A percentile compares a stretch with the other conserved stretches of the same genome.
phyloP scores from a whole-genome alignment of 2,113 vertebrate genomes.

The Gorsachius goisagi region DNA sequence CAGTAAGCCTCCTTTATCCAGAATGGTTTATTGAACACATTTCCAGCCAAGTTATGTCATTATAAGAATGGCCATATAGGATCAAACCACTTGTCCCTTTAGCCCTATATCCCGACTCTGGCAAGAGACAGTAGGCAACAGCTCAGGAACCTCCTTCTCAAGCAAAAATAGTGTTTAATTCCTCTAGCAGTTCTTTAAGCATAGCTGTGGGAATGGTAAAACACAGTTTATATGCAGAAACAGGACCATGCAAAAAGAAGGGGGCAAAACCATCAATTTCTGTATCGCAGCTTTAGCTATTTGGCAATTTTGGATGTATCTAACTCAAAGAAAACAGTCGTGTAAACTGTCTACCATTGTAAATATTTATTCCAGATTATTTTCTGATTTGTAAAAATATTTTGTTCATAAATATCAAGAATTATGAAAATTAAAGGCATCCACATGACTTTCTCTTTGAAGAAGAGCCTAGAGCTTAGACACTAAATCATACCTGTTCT shows the following conservation, averaged over 20 bases:
- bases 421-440: neutral
- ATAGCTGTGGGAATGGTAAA: neutral
- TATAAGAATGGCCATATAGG: neutral
- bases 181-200: neutral
- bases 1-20: neutral
- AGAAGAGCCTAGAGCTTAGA: neutral
- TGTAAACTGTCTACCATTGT: neutral
- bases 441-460: neutral
- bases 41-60: neutral
- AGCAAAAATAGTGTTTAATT: neutral
- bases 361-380: neutral
- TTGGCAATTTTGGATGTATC: neutral
- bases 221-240: neutral
- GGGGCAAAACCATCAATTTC: neutral
- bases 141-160: neutral
- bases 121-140: neutral
- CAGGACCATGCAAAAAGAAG: neutral
- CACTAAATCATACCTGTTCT: neutral
- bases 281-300: neutral
- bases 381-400: neutral
- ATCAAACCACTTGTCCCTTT: neutral
- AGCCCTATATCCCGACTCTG: neutral
- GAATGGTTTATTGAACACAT: neutral
- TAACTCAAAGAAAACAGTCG: neutral
- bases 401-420: neutral